A percentile compares a stretch with the other conserved stretches of the same genome.
These are phyloP conservation scores for Ditylenchus dipsaci DNA, from an alignment of 1,140 invertebrate genomes.

Conservation along the genomic window DNA sequence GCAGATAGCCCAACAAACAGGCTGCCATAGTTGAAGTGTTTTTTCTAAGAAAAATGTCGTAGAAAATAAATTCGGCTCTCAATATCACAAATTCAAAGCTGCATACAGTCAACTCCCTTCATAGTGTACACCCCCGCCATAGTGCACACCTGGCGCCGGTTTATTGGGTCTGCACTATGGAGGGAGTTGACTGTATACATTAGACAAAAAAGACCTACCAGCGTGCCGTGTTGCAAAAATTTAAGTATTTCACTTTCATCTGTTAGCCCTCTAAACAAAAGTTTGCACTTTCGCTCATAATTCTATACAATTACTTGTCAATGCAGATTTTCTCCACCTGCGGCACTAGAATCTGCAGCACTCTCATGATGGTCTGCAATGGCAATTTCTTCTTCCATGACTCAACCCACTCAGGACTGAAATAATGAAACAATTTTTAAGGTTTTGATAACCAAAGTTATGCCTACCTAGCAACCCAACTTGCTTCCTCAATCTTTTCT, in stretches of 20 bases:
- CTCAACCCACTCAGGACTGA: slow-evolving; percentile 83
- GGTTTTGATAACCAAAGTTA: slow-evolving; percentile 14
- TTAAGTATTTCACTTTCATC: slow-evolving; percentile 98
- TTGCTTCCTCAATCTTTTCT: slow-evolving; percentile 9
- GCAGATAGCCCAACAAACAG: no score
- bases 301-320: slow-evolving; percentile 75
- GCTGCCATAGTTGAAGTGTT: no score
- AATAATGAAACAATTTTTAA: slow-evolving; percentile 67
- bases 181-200: no score
- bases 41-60: no score
- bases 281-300: background rate
- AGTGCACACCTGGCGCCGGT: no score
- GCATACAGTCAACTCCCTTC: no score
- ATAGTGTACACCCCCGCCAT: no score
- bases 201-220: no score
- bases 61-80: no score
- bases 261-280: slow-evolving; percentile 76
- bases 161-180: no score
- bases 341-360: slow-evolving; percentile 94
- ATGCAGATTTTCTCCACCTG: slow-evolving; percentile 99
- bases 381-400: slow-evolving; percentile 95
- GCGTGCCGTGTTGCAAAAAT: slow-evolving; percentile 94
- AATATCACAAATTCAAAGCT: no score
- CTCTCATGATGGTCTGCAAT: slow-evolving; percentile 94
- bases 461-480: background rate